These are phyloP conservation scores for Therioaphis trifolii DNA, from an alignment of 2,888 invertebrate genomes.

Conservation along the genomic window DNA sequence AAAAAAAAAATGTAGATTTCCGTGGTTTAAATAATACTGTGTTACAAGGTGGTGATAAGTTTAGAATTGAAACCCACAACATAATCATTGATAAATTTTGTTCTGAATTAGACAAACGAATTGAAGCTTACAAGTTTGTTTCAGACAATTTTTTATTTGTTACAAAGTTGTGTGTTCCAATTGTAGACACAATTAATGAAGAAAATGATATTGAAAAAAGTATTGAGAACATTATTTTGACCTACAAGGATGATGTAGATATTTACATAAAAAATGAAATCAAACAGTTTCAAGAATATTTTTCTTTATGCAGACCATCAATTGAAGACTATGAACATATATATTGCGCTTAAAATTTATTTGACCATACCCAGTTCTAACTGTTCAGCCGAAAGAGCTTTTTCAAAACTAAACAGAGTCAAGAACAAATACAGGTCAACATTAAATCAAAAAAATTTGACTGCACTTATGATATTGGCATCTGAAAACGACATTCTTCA, in stretches of 20 bases:
- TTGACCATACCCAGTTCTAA: conserved; percentile 9
- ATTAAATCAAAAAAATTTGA: too few species aligned
- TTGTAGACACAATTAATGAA: conserved; percentile 13
- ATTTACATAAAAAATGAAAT: background rate
- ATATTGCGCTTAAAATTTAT: conserved; percentile 19
- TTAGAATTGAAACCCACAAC: background rate
- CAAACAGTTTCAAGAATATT: too few species aligned
- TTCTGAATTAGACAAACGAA: background rate
- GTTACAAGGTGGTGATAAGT: background rate
- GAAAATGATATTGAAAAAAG: conserved; percentile 1
- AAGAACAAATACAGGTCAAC: conserved; percentile 1
- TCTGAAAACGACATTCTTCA: conserved; percentile 14
- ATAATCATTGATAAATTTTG: conserved; percentile 7
- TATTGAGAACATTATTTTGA: conserved; percentile 9
- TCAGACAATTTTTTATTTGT: background rate
- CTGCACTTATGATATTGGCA: conserved; percentile 21
- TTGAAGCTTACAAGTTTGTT: too few species aligned
- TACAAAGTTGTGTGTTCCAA: conserved; percentile 13
- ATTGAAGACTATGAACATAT: background rate
- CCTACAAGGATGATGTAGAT: conserved; percentile 6
- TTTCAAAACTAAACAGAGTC: conserved; percentile 15
- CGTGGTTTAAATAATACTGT: conserved; percentile 1
- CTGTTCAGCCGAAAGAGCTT: conserved; percentile 3
- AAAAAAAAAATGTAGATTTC: conserved; percentile 10
- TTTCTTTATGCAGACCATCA: too few species aligned